Conservation (phyloP, 2,888 invertebrate species). For the Acanthococcus lagerstroemiae region DNA sequence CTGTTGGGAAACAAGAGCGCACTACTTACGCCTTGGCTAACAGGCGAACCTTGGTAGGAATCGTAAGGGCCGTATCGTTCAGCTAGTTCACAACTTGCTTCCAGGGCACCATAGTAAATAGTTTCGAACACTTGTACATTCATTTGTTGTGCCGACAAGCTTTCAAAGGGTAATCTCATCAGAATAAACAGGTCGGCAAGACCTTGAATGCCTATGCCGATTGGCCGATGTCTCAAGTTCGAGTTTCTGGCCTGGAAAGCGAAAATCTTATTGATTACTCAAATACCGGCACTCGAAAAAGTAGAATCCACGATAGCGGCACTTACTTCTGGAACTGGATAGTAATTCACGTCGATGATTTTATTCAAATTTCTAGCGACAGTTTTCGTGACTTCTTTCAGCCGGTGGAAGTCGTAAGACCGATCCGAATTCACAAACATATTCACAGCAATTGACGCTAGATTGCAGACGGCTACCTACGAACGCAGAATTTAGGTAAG, state of each 20-base stretch:
- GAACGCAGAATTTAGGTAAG: background rate
- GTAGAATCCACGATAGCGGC: too few species aligned
- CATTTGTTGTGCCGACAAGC: slow-evolving; percentile 67
- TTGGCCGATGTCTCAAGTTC: slow-evolving; percentile 75
- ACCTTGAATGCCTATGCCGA: slow-evolving; percentile 93
- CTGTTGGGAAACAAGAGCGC: too few species aligned
- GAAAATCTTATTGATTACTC: background rate
- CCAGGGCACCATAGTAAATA: slow-evolving; percentile 91
- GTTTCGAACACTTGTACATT: slow-evolving; percentile 97
- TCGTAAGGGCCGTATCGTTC: slow-evolving; percentile 75
- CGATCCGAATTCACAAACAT: slow-evolving; percentile 76
- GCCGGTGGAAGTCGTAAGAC: slow-evolving; percentile 75
- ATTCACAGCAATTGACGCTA: slow-evolving; percentile 93
- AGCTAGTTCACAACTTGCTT: slow-evolving; percentile 90
- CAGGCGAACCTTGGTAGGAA: slow-evolving; percentile 83
- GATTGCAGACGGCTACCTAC: slow-evolving; percentile 85
- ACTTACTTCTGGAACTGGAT: slow-evolving; percentile 80
- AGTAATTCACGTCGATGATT: slow-evolving; percentile 93
- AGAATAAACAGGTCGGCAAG: slow-evolving; percentile 92
- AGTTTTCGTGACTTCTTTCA: slow-evolving; percentile 78
- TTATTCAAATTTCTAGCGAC: slow-evolving; percentile 87
- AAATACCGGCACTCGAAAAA: background rate
- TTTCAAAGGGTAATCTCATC: slow-evolving; percentile 87
- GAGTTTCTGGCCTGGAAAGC: slow-evolving; percentile 46
- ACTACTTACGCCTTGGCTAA: slow-evolving; percentile 62